phyloP scores from a whole-genome alignment of 2,797 vertebrate species.

The Anas bernieri region DNA sequence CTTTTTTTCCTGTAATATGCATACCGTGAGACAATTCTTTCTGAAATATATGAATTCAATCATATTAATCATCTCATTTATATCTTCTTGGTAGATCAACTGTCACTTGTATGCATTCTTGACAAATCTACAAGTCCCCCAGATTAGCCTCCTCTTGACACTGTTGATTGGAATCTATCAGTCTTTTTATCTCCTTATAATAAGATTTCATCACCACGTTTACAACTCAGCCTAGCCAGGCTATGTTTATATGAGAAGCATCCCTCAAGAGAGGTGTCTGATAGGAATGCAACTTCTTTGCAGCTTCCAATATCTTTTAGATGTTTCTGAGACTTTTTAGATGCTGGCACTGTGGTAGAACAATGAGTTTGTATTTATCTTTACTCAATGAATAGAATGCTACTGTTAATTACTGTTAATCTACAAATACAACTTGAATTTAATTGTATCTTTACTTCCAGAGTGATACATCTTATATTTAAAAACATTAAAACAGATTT shows the following conservation, averaged over 20 bases:
- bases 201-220: rapidly evolving
- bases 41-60: not conserved
- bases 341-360: not conserved
- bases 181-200: not conserved
- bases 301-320: not conserved
- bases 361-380: not conserved
- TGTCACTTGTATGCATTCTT: not conserved
- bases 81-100: not conserved
- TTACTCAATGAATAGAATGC: not conserved
- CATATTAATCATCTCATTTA: not conserved
- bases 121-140: not conserved
- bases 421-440: not conserved
- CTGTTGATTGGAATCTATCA: not conserved
- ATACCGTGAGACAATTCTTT: not conserved
- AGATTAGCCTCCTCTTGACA: not conserved
- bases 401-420: not conserved
- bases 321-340: not conserved
- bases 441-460: not conserved
- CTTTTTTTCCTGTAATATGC: not conserved
- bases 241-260: not conserved
- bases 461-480: not conserved
- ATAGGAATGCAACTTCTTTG: not conserved
- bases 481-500: not conserved
- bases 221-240: rapidly evolving
- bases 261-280: not conserved